Conservation (phyloP, 2,888 invertebrate species). For the Cryptosula pallasiana region DNA sequence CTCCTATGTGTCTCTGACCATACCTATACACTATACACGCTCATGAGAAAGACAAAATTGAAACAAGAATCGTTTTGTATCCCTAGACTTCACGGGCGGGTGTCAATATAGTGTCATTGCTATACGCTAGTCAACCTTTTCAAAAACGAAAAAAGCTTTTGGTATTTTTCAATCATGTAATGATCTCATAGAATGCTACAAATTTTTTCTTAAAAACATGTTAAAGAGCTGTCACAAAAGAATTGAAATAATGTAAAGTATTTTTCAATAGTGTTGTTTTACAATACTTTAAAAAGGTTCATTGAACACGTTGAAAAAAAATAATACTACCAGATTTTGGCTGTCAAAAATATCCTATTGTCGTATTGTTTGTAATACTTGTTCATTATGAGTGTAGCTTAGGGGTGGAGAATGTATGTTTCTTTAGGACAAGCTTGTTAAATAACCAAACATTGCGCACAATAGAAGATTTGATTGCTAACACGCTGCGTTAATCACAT, state of each 20-base stretch:
- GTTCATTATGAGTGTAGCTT: background rate
- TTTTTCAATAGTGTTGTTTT: background rate
- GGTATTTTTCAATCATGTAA: too few species aligned
- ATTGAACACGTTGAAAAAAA: background rate
- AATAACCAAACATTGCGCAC: background rate
- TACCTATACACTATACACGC: background rate
- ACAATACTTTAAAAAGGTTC: background rate
- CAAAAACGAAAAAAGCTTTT: too few species aligned
- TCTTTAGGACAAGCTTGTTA: background rate
- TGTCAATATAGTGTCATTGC: too few species aligned
- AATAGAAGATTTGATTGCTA: background rate
- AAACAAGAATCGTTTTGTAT: background rate
- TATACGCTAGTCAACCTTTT: too few species aligned
- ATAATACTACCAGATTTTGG: background rate
- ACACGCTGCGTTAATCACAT: background rate
- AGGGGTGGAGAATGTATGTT: constrained; percentile 4
- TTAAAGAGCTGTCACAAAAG: too few species aligned
- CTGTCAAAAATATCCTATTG: background rate
- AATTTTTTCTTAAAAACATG: too few species aligned
- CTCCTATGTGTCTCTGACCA: constrained; percentile 1
- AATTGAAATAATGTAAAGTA: background rate
- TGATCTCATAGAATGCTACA: too few species aligned
- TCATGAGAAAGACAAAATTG: background rate
- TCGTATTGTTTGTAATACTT: background rate
- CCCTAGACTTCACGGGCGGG: too few species aligned